Base-by-base conservation (phyloP, 1,140 invertebrate species). In the Dendroctonus ponderosae region DNA sequence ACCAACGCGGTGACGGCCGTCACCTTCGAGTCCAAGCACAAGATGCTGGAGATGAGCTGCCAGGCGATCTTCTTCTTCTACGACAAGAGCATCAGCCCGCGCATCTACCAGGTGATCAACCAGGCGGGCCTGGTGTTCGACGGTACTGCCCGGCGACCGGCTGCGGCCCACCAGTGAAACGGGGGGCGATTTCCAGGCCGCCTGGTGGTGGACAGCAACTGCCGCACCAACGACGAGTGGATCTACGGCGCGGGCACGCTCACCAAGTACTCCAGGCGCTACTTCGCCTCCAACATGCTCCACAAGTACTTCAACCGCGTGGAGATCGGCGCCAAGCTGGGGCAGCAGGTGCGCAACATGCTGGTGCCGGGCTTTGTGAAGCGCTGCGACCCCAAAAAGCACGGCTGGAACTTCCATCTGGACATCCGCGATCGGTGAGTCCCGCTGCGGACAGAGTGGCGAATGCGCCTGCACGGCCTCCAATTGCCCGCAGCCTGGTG, bases 191-290 rank as follows among this genome's bases (percentile, higher is more conserved):
- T 46, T 46, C 5, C 41, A 73, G 72, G 83, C 7, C 62, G 83
- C 9, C 73, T 92, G 39, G 85, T 91, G 3, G 89, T 92, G 46
- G 84, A 89, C 69, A 76, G 82, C 0, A 75, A 83, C 26, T 90
- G 85, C 71, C 80, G 84, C 46, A 92, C 89, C 0, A 90, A 88
- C 76, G 90, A 91, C 74, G 81, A 82, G 0, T 77, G 78, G 50
- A 86, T 92, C 50, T 85, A 83, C 66, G 89, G 84, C 2, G 89
- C 88, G 37, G 90, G 90, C 0, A 81, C 87, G 0, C 74, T 88
- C 46, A 88, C 87, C 2, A 81, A 82, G 52, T 89, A 88, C 71
- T 83, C 84, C 1, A 81, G 82, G 15, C 81, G 79, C 44, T 81
- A 83, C 70, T 79, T 81, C 53, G 82, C 82, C 0, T 74, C 80